Evolutionary conservation across 2,113 vertebrate species (phyloP).

Genomic region (Hippocampus guttulatus): DNA sequence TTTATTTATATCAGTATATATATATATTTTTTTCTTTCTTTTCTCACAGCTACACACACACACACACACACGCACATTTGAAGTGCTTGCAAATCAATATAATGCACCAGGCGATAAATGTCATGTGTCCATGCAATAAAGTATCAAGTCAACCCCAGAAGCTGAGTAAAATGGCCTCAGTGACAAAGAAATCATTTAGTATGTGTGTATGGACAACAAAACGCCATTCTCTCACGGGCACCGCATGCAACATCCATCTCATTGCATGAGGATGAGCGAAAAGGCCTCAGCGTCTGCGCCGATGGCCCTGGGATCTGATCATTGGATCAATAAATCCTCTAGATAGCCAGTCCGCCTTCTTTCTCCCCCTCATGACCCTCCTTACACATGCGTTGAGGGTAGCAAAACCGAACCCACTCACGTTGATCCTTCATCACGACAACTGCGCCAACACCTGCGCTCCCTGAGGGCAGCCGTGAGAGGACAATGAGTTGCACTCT

Average conservation of each 20-base stretch:
- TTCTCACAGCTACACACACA: not conserved
- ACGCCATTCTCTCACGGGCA: conserved; percentile 34
- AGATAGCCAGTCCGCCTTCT: conserved; percentile 10
- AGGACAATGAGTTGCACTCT: not conserved
- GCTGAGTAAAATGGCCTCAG: conserved; percentile 7
- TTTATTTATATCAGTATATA: too few species aligned
- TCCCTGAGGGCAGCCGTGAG: conserved; percentile 39
- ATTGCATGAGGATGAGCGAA: conserved; percentile 55
- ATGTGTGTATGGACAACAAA: conserved; percentile 22
- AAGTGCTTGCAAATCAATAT: not conserved
- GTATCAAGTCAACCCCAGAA: conserved; percentile 5
- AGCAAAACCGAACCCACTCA: conserved; percentile 21
- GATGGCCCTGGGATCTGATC: conserved; percentile 59
- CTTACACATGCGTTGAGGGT: conserved; percentile 12
- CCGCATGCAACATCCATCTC: conserved; percentile 58
- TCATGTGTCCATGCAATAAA: not conserved
- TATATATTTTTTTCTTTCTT: too few species aligned
- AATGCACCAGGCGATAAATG: conserved; percentile 1
- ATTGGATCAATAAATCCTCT: conserved; percentile 67
- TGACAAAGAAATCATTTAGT: conserved; percentile 14
- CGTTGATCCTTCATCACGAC: conserved; percentile 37
- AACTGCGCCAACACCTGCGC: conserved; percentile 29
- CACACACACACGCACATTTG: too few species aligned
- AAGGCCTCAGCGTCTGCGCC: conserved; percentile 60
- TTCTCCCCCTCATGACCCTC: not conserved